Evolutionary conservation across 2,888 invertebrate species (phyloP).

Genomic region (Reticulitermes lucifugus): DNA sequence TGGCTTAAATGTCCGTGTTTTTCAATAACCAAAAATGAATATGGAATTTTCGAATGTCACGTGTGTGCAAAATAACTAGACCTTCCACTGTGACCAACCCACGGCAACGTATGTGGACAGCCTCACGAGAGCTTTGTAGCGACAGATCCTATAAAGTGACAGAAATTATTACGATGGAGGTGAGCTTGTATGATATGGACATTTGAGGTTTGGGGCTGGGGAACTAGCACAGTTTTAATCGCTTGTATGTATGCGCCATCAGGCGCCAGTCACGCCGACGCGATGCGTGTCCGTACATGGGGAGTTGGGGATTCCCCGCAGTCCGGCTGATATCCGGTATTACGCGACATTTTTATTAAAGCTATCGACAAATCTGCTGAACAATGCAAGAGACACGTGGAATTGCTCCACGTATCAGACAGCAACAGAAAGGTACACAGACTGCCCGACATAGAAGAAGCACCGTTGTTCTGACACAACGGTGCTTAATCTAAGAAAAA

Average conservation of each 20-base stretch:
- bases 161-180: neutral
- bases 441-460: too few relatives aligned
- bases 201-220: neutral
- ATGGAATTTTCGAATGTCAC: too few relatives aligned
- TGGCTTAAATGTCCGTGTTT: too few relatives aligned
- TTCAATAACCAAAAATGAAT: too few relatives aligned
- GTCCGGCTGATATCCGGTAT: neutral
- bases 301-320: neutral
- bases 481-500: too few relatives aligned
- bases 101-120: too few relatives aligned
- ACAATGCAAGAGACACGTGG: neutral
- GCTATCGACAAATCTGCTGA: neutral
- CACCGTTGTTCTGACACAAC: too few relatives aligned
- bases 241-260: neutral
- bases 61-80: too few relatives aligned
- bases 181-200: neutral
- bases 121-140: neutral
- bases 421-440: neutral
- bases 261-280: constrained; percentile 5
- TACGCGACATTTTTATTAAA: neutral
- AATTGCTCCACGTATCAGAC: neutral
- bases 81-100: too few relatives aligned
- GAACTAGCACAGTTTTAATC: neutral
- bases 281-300: neutral
- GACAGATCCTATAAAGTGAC: neutral